A percentile compares a stretch with the other conserved stretches of the same genome.
These are phyloP conservation scores for Cephus runcator DNA, from an alignment of 2,888 invertebrate species.

Conservation along the genomic window DNA sequence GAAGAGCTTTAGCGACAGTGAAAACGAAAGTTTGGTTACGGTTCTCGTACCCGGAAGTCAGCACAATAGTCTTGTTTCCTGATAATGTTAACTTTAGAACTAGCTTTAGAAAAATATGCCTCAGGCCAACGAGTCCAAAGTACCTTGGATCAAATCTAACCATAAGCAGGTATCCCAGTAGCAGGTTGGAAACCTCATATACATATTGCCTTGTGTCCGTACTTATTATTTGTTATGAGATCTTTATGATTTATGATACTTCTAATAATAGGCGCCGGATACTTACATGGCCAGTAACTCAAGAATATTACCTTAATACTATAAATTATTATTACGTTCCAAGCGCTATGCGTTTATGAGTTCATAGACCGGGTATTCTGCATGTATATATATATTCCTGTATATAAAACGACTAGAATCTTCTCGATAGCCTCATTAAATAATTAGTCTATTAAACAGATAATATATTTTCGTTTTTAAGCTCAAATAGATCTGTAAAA, in stretches of 20 bases:
- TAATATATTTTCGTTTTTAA: slow-evolving; percentile 4
- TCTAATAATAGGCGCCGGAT: not conserved
- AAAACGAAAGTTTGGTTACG: slow-evolving; percentile 67
- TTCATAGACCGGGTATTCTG: slow-evolving; percentile 45
- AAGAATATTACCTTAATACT: not conserved
- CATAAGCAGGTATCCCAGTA: not conserved
- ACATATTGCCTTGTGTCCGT: not conserved
- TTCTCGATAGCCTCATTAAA: not conserved
- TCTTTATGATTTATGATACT: slow-evolving; percentile 7
- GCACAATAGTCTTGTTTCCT: not conserved
- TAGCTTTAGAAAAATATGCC: not conserved
- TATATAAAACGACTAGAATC: not conserved
- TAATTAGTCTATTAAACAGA: slow-evolving; percentile 3
- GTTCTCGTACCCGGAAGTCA: slow-evolving; percentile 54
- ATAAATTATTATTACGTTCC: slow-evolving; percentile 8
- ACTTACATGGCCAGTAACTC: not conserved
- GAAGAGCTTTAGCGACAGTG: slow-evolving; percentile 64
- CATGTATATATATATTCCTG: slow-evolving; percentile 2
- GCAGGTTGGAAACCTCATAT: not conserved
- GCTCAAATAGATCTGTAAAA: not conserved
- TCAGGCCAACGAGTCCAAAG: not conserved
- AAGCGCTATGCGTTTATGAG: slow-evolving; percentile 37
- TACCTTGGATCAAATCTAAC: not conserved
- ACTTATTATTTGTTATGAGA: slow-evolving; percentile 2
- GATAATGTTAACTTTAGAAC: slow-evolving; percentile 2